A percentile compares a stretch with the other conserved stretches of the same genome.
phyloP scores from a whole-genome alignment of 2,113 vertebrate species.

The Prunella fulvescens region DNA sequence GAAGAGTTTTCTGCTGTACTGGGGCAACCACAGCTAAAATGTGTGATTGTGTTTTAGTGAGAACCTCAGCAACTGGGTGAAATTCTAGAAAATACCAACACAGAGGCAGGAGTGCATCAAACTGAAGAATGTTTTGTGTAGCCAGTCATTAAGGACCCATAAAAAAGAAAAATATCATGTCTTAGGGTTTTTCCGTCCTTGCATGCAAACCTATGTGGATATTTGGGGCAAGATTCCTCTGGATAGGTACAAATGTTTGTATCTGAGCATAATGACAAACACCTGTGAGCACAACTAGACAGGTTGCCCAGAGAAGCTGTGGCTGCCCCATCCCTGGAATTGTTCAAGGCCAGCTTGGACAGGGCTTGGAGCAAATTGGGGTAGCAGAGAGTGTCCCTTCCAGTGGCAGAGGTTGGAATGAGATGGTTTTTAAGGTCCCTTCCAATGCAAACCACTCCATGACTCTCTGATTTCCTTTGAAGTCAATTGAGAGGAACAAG shows the following conservation, averaged over 20 bases:
- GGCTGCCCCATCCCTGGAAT: not conserved
- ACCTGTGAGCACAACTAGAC: not conserved
- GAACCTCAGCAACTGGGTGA: not conserved
- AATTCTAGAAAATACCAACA: not conserved
- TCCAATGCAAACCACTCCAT: not conserved
- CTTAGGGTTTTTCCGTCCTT: not conserved
- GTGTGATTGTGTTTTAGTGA: not conserved
- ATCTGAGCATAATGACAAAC: not conserved
- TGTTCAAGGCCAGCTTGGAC: not conserved
- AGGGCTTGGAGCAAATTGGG: not conserved
- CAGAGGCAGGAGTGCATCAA: not conserved
- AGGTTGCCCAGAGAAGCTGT: not conserved
- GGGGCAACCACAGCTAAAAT: not conserved
- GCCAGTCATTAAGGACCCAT: not conserved
- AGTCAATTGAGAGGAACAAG: not conserved
- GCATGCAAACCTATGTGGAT: not conserved
- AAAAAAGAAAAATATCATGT: not conserved
- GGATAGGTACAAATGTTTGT: not conserved
- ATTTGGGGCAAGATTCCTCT: not conserved
- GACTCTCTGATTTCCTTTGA: not conserved
- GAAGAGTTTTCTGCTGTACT: not conserved
- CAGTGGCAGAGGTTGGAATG: not conserved
- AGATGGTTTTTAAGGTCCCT: not conserved
- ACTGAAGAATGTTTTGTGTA: not conserved
- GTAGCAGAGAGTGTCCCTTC: not conserved